Conservation (phyloP, 1,140 invertebrate species). For the Halesus radiatus region DNA sequence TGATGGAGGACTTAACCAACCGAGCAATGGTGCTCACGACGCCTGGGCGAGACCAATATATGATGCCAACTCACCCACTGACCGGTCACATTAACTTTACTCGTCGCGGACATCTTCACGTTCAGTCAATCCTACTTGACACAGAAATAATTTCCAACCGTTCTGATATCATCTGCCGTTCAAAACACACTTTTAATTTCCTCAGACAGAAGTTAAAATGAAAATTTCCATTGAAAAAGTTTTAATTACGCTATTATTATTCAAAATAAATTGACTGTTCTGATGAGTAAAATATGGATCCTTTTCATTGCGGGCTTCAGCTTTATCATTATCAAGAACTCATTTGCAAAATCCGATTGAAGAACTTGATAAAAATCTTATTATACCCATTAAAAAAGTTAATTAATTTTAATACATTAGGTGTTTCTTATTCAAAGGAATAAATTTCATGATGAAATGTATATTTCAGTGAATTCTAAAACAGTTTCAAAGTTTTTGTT, state of each 20-base stretch:
- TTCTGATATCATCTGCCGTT: background rate
- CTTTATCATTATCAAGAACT: background rate
- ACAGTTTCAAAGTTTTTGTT: too few species aligned
- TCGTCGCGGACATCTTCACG: too few species aligned
- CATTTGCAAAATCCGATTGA: background rate
- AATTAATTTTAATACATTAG: background rate
- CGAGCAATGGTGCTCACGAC: too few species aligned
- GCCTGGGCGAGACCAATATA: too few species aligned
- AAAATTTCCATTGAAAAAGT: constrained; percentile 10
- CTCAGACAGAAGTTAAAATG: constrained; percentile 7
- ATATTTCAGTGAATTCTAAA: too few species aligned
- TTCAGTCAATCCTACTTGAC: background rate
- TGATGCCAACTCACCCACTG: too few species aligned
- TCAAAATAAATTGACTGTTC: constrained; percentile 14
- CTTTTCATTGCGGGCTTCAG: background rate
- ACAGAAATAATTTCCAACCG: background rate
- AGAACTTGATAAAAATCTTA: background rate
- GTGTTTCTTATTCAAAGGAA: too few species aligned
- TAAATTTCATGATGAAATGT: too few species aligned
- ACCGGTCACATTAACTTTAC: too few species aligned
- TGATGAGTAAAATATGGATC: background rate
- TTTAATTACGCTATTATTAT: constrained; percentile 20
- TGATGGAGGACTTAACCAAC: too few species aligned
- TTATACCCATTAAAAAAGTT: background rate
- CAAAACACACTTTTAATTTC: background rate